A percentile compares a stretch with the other conserved stretches of the same genome.
Conservation (phyloP, 2,888 invertebrate species). For the Carcina quercana region DNA sequence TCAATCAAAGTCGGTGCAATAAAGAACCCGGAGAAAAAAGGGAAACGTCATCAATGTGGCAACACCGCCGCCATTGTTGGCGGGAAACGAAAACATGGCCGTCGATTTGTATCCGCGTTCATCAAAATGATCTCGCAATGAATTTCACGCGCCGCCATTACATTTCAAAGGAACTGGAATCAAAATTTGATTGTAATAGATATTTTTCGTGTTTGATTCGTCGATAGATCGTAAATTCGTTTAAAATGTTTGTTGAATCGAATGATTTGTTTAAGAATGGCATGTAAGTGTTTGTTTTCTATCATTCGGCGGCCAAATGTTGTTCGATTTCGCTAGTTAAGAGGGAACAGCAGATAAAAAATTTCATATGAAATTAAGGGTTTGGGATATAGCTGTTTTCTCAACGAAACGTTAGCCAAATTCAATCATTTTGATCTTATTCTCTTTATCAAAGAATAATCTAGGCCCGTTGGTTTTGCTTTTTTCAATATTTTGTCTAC, state of each 20-base stretch:
- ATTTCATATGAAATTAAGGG: too few relatives aligned
- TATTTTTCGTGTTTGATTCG: slow-evolving; percentile 61
- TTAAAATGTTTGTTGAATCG: slow-evolving; percentile 60
- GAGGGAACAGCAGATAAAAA: too few relatives aligned
- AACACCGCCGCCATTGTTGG: slow-evolving; percentile 43
- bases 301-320: slow-evolving; percentile 64
- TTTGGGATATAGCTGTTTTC: too few relatives aligned
- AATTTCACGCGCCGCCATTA: slow-evolving; percentile 38
- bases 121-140: slow-evolving; percentile 32
- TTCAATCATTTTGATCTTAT: too few relatives aligned
- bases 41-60: slow-evolving; percentile 40
- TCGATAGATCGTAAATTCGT: slow-evolving; percentile 55
- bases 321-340: slow-evolving; percentile 63
- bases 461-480: too few relatives aligned
- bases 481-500: too few relatives aligned
- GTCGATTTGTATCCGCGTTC: slow-evolving; percentile 32
- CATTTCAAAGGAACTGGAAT: slow-evolving; percentile 27
- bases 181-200: slow-evolving; percentile 30
- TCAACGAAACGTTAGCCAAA: too few relatives aligned
- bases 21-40: slow-evolving; percentile 37
- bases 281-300: slow-evolving; percentile 67
- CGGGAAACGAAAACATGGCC: slow-evolving; percentile 46
- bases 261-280: slow-evolving; percentile 57
- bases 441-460: too few relatives aligned
- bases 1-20: slow-evolving; percentile 47